Percentiles rank a stretch among this genome's conserved stretches.
These are phyloP conservation scores for Ichneumon xanthorius DNA, from an alignment of 2,888 invertebrate genomes.

Conservation along the genomic window DNA sequence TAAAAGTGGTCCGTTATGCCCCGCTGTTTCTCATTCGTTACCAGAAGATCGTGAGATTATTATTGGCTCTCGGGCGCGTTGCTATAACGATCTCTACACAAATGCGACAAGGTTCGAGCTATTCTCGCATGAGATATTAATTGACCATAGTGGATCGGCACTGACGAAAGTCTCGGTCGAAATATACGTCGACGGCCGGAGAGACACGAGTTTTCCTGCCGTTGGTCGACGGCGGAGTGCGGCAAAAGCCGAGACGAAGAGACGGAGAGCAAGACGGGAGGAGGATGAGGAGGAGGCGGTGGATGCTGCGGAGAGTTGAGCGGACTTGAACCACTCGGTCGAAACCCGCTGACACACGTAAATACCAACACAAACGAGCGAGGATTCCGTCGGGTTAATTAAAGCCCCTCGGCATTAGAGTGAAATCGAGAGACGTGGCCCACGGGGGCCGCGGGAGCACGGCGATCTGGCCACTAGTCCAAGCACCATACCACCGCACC, in stretches of 20 bases:
- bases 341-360: conserved; percentile 79
- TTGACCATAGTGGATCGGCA: conserved; percentile 16
- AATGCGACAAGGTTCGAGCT: not conserved
- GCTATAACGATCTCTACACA: not conserved
- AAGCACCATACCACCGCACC: conserved; percentile 46
- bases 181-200: conserved; percentile 24
- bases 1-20: not conserved
- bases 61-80: not conserved
- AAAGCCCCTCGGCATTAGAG: conserved; percentile 78
- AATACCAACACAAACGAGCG: conserved; percentile 75
- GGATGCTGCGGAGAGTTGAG: conserved; percentile 29
- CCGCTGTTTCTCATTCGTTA: not conserved
- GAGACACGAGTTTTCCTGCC: conserved; percentile 70
- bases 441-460: conserved; percentile 47
- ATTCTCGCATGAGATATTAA: conserved; percentile 27
- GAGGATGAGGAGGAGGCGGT: conserved; percentile 4
- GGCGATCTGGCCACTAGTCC: conserved; percentile 57
- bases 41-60: not conserved
- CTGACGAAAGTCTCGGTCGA: not conserved
- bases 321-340: conserved; percentile 57
- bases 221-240: conserved; percentile 31
- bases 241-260: conserved; percentile 30
- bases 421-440: conserved; percentile 73
- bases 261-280: conserved; percentile 56
- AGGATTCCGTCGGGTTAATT: conserved; percentile 79